phyloP scores from a whole-genome alignment of 2,113 vertebrate species.

The Candoia aspera region DNA sequence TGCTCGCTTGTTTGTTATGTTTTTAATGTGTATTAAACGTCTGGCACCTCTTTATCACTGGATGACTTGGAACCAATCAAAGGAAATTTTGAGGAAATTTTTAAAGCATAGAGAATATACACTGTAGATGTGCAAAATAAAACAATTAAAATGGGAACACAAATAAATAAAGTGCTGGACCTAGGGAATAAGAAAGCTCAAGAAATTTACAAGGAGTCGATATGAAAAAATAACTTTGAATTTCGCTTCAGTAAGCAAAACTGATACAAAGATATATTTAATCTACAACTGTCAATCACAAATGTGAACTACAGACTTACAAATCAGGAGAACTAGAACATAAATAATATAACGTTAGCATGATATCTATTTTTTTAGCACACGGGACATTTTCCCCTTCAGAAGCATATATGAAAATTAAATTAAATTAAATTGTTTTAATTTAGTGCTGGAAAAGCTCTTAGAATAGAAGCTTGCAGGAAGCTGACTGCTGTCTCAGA shows the following conservation, averaged over 20 bases:
- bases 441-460: not conserved
- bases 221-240: not conserved
- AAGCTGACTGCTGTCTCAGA: not conserved
- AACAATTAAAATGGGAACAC: not conserved
- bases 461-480: not conserved
- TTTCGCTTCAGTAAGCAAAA: not conserved
- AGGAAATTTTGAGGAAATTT: not conserved
- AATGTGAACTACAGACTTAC: not conserved
- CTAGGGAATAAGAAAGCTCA: not conserved
- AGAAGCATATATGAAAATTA: not conserved
- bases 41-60: no score
- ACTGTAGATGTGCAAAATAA: not conserved
- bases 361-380: not conserved
- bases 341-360: not conserved
- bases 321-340: not conserved
- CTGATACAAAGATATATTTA: not conserved
- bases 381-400: not conserved
- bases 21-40: not conserved
- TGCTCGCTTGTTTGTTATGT: not conserved
- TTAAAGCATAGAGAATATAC: not conserved
- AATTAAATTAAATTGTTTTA: not conserved
- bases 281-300: not conserved
- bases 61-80: not conserved
- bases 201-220: not conserved
- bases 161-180: not conserved